Evolutionary conservation across 1,140 invertebrate species (phyloP), one percentile per base, ranked within the genome.

Genomic region (Habropoda laboriosa): DNA sequence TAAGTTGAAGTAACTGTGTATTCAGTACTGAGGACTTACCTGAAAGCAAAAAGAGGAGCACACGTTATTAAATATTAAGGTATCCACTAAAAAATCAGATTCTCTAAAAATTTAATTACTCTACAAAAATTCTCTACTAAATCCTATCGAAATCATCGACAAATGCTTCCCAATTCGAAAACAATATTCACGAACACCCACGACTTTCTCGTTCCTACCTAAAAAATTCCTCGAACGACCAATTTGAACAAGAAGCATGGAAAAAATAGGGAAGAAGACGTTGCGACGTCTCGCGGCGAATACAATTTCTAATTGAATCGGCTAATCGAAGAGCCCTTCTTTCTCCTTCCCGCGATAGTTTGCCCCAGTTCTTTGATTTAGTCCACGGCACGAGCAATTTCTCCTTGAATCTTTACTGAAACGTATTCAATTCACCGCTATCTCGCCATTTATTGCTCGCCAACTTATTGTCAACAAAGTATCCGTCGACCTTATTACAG

Each of bases 401-500:
- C 45, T 55, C 40, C n/a, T 47, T 27, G 35, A 24, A 45, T 45
- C 45, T 24, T 53, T 40, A 32, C 55, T 47, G 35, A 79, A 73
- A 63, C 58, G 35, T 55, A 63, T 73, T 71, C 75, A 78, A 79
- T 57, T 27, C 70, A 18, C 13, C 30, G 70, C 47, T 53, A 49
- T 64, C 47, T 32, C 76, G 76, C 55, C 57, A 72, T 79, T 79
- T 79, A 79, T 79, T 79, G 76, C 76, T 63, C 58, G 42, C 45
- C 68, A 53, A 61, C 76, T 79, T 79, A 79, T 79, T 73, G 77
- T 73, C 77, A 63, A 79, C 77, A 57, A 45, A 64, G 38, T 49
- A 73, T 73, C 67, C 68, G 57, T 12, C 70, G 77, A 79, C 70
- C 77, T 79, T 79, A 73, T 79, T 79, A 47, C 75, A 57, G 74